Conservation (phyloP, 2,113 vertebrate genomes). For the Calyptomena viridis region DNA sequence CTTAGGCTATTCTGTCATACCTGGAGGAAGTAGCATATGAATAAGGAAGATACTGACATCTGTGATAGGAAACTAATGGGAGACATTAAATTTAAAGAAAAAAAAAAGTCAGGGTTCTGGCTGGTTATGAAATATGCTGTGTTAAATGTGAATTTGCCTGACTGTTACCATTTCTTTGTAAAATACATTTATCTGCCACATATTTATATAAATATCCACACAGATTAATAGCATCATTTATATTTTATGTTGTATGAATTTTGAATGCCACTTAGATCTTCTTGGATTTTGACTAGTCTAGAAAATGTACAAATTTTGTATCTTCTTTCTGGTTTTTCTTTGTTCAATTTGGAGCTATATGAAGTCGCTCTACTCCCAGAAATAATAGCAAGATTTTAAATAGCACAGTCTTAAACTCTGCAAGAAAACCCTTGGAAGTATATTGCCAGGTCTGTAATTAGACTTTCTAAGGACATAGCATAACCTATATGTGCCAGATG, state of each 20-base stretch:
- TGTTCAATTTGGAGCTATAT: neutral
- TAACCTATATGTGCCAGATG: neutral
- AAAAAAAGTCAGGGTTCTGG: neutral
- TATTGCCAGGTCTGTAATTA: neutral
- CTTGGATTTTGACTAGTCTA: neutral
- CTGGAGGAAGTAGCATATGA: constrained; percentile 61
- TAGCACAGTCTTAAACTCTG: neutral
- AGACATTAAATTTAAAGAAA: constrained; percentile 40
- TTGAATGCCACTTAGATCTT: neutral
- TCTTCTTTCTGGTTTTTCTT: neutral
- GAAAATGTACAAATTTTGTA: neutral
- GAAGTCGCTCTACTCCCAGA: neutral
- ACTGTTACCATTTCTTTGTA: neutral
- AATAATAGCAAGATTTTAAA: neutral
- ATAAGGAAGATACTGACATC: constrained; percentile 68
- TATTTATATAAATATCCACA: neutral
- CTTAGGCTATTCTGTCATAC: constrained; percentile 73
- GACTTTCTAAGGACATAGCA: neutral
- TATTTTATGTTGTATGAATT: neutral
- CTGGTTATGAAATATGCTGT: constrained; percentile 12
- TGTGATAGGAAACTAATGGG: constrained; percentile 69
- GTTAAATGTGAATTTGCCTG: constrained; percentile 46
- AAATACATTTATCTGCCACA: neutral
- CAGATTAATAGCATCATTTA: neutral
- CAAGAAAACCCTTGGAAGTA: neutral